These are phyloP conservation scores for Dermatemys mawii DNA, from an alignment of 2,113 vertebrate genomes.

Conservation along the genomic window DNA sequence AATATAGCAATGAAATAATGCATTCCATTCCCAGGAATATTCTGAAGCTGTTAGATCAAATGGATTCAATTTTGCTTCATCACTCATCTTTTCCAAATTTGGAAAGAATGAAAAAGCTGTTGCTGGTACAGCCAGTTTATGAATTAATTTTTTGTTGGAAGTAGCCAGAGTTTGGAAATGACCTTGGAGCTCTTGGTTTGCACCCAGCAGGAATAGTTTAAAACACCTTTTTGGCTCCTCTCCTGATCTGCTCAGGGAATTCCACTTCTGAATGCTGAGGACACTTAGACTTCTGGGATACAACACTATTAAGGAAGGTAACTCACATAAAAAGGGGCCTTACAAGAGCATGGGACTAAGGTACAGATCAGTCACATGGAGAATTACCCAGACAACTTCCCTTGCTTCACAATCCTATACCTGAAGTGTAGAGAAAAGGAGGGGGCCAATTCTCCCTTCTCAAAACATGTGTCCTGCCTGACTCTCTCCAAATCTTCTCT, in stretches of 20 bases:
- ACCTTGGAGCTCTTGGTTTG: background rate
- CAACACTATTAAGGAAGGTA: background rate
- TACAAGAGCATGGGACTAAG: background rate
- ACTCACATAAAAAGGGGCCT: background rate
- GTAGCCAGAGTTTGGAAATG: background rate
- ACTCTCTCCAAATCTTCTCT: background rate
- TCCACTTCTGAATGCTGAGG: background rate
- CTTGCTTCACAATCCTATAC: background rate
- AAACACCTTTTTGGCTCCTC: background rate
- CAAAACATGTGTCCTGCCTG: background rate
- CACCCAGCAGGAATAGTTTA: background rate
- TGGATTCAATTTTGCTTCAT: background rate
- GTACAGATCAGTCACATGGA: background rate
- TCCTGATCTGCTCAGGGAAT: background rate
- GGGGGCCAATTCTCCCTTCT: background rate
- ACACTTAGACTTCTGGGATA: background rate
- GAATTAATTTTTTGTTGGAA: background rate
- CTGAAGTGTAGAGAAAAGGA: background rate
- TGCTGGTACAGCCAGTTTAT: background rate
- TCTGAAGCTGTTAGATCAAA: background rate
- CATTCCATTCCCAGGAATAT: background rate
- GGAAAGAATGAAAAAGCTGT: background rate
- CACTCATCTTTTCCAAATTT: background rate
- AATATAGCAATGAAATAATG: background rate
- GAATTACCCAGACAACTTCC: background rate